A percentile compares a stretch with the other conserved stretches of the same genome.
Evolutionary conservation across 2,797 vertebrate species (phyloP).

Genomic region (Acestrorhynchus altus): DNA sequence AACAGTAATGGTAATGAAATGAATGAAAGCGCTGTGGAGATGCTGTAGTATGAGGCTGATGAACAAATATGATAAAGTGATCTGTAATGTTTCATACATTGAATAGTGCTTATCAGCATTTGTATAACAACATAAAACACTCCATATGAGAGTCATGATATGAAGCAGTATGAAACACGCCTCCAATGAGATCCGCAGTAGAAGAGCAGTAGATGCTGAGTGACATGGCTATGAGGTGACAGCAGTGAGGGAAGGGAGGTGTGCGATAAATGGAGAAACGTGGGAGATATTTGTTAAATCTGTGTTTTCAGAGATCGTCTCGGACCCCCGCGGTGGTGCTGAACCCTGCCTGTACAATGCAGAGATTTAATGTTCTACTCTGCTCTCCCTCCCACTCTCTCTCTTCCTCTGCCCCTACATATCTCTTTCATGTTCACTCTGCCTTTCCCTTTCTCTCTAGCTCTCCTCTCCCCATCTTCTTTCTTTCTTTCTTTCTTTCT

Average conservation of each 20-base stretch:
- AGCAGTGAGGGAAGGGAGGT: background rate
- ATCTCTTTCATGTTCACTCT: background rate
- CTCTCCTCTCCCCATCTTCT: background rate
- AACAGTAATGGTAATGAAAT: too few species aligned
- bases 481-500: background rate
- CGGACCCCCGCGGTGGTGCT: constrained; percentile 7
- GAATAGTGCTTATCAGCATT: too few species aligned
- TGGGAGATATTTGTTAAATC: background rate
- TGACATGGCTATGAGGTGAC: background rate
- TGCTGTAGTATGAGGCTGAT: too few species aligned
- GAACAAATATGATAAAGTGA: too few species aligned
- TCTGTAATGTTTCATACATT: too few species aligned
- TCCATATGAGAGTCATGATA: too few species aligned
- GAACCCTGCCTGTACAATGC: constrained; percentile 25
- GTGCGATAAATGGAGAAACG: constrained; percentile 1
- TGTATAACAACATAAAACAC: too few species aligned
- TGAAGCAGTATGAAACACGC: too few species aligned
- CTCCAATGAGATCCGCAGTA: background rate
- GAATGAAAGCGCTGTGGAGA: too few species aligned
- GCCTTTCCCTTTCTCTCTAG: background rate
- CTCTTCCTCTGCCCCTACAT: background rate
- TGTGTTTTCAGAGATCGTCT: constrained; percentile 18
- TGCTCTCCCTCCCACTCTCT: background rate
- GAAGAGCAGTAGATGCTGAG: too few species aligned
- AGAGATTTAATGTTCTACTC: constrained; percentile 28